phyloP scores from a whole-genome alignment of 2,113 vertebrate species.

The Panurus biarmicus region DNA sequence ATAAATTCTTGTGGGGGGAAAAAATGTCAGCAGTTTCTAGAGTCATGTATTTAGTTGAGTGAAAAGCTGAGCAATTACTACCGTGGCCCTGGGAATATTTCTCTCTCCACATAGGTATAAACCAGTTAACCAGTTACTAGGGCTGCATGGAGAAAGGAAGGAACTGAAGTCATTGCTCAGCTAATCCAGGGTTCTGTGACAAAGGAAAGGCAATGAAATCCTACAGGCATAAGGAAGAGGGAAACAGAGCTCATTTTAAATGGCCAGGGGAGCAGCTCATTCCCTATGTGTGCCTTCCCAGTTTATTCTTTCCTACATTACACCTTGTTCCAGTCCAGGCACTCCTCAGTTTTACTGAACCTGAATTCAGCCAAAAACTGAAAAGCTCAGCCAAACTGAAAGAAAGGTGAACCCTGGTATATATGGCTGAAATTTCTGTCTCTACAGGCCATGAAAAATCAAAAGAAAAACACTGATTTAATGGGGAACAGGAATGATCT shows the following conservation, averaged over 20 bases:
- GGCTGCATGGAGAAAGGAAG: not conserved
- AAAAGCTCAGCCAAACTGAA: not conserved
- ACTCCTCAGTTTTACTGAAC: not conserved
- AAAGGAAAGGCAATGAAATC: not conserved
- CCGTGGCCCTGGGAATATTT: not conserved
- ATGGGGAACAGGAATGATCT: not conserved
- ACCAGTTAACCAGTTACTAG: not conserved
- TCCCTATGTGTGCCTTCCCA: rapidly evolving
- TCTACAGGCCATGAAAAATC: not conserved
- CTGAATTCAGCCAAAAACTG: not conserved
- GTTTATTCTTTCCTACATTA: not conserved
- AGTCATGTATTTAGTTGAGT: not conserved
- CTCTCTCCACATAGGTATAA: not conserved
- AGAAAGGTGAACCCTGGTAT: not conserved
- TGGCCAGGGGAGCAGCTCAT: not conserved
- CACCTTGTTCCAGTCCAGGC: not conserved
- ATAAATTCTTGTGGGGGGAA: not conserved
- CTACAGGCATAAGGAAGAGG: not conserved
- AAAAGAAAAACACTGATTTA: not conserved
- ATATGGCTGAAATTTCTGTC: not conserved
- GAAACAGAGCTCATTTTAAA: not conserved
- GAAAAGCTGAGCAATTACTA: not conserved
- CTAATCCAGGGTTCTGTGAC: not conserved
- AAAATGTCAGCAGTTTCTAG: not conserved
- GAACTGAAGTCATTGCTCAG: not conserved